Base-by-base conservation (phyloP, 2,113 vertebrate species). In the Eulemur macaco region DNA sequence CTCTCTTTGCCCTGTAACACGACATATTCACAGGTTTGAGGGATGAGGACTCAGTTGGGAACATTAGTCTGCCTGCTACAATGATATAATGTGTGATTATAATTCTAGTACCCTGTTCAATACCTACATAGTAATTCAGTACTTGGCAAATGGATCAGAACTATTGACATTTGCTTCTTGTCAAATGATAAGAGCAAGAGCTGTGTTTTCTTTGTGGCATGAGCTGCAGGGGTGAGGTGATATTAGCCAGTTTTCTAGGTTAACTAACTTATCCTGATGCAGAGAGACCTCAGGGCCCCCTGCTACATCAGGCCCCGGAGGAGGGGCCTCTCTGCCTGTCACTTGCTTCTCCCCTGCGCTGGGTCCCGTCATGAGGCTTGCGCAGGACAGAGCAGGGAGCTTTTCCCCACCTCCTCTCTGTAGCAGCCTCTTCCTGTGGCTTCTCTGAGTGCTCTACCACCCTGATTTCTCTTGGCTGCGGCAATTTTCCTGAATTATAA, bases 401-500 rank as follows among this genome's bases (percentile, higher is more conserved):
- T 15, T 9, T 9, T 31, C 21, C 21, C 50, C 31, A 25, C 1
- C 6, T 73, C 21, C 15, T 56, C 83, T 69, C 31, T 8, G 6
- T 1, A 52, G 56, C 2, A 5, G 4, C 29, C 29, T 77, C 50
- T 74, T 66, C 29, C 34, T 63, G 7, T 1, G 1, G 42, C 37
- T 88, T 93, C 31, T 23, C 18, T 3, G 6, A 66, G 64, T 47
- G 60, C 25, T 85, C 52, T 17, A 13, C n/a, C 47, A 68, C 89
- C 54, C 80, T 60, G 54, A 63, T 52, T 92, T 94, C 68, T 76
- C 45, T 66, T 71, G 31, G 47, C 37, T 64, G 23, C 23, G 6
- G 64, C 69, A 90, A 87, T 92, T 84, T 97, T 69, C 58, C 34
- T 95, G 52, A 92, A 86, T 76, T 95, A 89, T 56, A 87, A 97